Evolutionary conservation across 1,140 invertebrate species (phyloP).

Genomic region (Drosophila novamexicana): DNA sequence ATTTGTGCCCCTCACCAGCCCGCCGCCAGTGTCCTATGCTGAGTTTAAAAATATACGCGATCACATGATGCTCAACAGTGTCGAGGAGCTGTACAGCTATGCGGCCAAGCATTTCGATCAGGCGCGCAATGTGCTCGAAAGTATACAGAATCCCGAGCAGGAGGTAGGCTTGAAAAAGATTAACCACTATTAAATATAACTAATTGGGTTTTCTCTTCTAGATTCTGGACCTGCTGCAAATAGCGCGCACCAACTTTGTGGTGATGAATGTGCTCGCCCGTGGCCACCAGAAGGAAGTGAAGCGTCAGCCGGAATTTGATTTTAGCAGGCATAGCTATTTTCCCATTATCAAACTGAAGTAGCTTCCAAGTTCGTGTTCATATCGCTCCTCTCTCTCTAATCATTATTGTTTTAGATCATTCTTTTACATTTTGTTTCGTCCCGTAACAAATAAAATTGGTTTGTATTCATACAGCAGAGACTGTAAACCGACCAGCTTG

Average conservation of each 20-base stretch:
- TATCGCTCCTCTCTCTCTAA: constrained; percentile 10
- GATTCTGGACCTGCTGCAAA: constrained; percentile 93
- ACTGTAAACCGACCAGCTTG: not conserved
- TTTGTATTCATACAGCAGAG: constrained; percentile 42
- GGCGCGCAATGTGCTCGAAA: constrained; percentile 93
- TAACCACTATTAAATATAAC: not conserved
- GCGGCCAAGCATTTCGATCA: constrained; percentile 96
- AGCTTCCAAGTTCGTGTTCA: constrained; percentile 26
- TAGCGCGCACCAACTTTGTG: constrained; percentile 97
- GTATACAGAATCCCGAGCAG: constrained; percentile 90
- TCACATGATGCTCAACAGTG: constrained; percentile 71
- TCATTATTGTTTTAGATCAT: constrained; percentile 21
- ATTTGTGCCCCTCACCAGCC: constrained; percentile 93
- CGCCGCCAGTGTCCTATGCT: constrained; percentile 94
- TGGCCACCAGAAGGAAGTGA: constrained; percentile 94
- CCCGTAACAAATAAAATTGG: constrained; percentile 63
- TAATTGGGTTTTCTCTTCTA: constrained; percentile 83
- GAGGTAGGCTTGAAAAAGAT: constrained; percentile 87
- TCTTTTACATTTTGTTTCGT: constrained; percentile 45
- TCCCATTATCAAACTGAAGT: constrained; percentile 92
- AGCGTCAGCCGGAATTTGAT: constrained; percentile 94
- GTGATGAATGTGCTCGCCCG: constrained; percentile 95
- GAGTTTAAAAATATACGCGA: constrained; percentile 91
- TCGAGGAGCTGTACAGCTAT: constrained; percentile 88
- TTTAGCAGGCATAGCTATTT: constrained; percentile 95